Evolutionary conservation across 1,140 invertebrate species (phyloP).

Genomic region (Mycetomoellerius zeteki): DNA sequence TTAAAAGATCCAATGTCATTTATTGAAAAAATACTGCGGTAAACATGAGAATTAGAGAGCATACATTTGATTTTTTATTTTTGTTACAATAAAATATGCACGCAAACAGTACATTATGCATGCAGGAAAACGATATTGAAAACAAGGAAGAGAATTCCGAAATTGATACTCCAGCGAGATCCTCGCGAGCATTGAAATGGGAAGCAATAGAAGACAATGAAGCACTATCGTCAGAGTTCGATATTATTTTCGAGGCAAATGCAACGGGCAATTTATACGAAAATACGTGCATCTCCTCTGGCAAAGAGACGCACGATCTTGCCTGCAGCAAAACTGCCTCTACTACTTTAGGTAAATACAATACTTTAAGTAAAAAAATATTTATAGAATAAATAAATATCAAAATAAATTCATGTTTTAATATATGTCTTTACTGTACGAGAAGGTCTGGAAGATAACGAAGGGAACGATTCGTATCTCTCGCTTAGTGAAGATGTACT

Average conservation of each 20-base stretch:
- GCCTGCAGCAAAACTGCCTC: background rate
- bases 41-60: background rate
- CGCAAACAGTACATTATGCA: background rate
- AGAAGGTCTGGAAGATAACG: constrained; percentile 30
- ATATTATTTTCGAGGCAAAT: constrained; percentile 38
- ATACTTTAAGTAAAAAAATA: no score
- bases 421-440: background rate
- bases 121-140: constrained; percentile 17
- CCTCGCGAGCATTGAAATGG: constrained; percentile 16
- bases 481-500: constrained; percentile 54
- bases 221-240: background rate
- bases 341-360: constrained; percentile 6
- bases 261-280: background rate
- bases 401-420: background rate
- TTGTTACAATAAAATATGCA: background rate
- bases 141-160: background rate
- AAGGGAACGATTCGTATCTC: constrained; percentile 5
- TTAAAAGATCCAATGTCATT: background rate
- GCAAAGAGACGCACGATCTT: background rate
- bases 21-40: background rate
- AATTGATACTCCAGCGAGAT: background rate
- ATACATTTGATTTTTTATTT: background rate
- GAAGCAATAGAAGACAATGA: constrained; percentile 12
- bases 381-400: no score
- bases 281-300: background rate